Base-by-base conservation (phyloP, 2,113 vertebrate species). In the Siphamia tubifer region DNA sequence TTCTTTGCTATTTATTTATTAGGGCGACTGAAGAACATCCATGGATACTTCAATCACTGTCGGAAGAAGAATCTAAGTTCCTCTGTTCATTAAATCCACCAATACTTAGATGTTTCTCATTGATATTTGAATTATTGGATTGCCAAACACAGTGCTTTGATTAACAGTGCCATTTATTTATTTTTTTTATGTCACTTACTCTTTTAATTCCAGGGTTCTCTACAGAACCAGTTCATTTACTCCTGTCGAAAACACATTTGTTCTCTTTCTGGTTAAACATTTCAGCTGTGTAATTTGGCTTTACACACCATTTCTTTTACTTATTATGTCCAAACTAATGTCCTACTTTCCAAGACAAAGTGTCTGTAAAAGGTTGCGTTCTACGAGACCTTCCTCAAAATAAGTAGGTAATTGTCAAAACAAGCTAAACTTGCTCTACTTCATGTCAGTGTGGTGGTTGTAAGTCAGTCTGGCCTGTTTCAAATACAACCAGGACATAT, bases 1-100 rank as follows among this genome's bases (percentile, higher is more conserved):
- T 40, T 0, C 68, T 53, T 39, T 67, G 79, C 74, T 44, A 86
- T 90, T 87, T 87, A 82, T 91, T 87, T 5, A 57, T 79, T 67
- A 79, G 49, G 52, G 54, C 66, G 45, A 49, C 55, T 69, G 34
- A 84, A 82, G 83, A 90, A 86, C 56, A 74, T 77, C 86, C 13
- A 3, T 25, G 15, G 58, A 66, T 58, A 62, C 39, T 17, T 70
- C 73, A 36, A 51, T 49, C 68, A 73, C 69, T 35, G 23, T 27
- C 45, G 56, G 13, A 44, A 58, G 71, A 75, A 90, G 12, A 48
- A 36, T 25, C 5, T 80, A 62, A 89, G 83, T 66, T 67, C 45
- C 61, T n/a, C 36, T 39, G 52, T 70, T 82, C 20, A 74, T 77
- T 56, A 63, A 57, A 57, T 82, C 48, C n/a, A 24, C 2, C 6